These are phyloP conservation scores for Chrysolina haemoptera DNA, from an alignment of 2,888 invertebrate genomes.

Conservation along the genomic window DNA sequence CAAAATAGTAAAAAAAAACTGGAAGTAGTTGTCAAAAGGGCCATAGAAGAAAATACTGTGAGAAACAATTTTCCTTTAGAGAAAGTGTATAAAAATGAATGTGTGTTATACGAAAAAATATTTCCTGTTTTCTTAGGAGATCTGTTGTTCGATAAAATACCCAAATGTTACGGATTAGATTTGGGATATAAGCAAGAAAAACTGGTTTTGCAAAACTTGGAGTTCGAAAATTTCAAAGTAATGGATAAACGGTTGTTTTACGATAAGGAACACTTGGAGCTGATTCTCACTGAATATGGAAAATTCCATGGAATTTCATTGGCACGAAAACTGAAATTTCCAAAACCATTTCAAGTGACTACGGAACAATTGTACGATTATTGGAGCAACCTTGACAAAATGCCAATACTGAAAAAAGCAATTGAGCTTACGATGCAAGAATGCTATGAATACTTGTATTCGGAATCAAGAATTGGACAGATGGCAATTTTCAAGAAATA, in stretches of 20 bases:
- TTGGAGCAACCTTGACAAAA: constrained; percentile 19
- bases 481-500: constrained; percentile 25
- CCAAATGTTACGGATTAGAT: constrained; percentile 34
- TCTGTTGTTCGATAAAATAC: constrained; percentile 31
- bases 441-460: neutral
- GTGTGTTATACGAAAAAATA: constrained; percentile 39
- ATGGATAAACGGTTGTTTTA: constrained; percentile 38
- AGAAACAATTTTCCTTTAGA: constrained; percentile 34
- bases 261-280: constrained; percentile 49
- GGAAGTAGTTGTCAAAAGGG: constrained; percentile 42
- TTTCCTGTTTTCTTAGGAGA: constrained; percentile 31
- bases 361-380: neutral
- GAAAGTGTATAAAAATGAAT: constrained; percentile 41
- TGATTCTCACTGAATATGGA: constrained; percentile 52
- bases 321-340: constrained; percentile 46
- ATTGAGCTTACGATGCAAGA: neutral
- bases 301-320: constrained; percentile 54
- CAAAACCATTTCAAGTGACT: constrained; percentile 39
- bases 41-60: constrained; percentile 15
- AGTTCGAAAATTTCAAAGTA: constrained; percentile 38
- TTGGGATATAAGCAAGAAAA: constrained; percentile 35
- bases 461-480: neutral
- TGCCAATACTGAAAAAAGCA: neutral
- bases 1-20: constrained; percentile 17
- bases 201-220: constrained; percentile 49